Evolutionary conservation across 2,113 vertebrate species (phyloP), one percentile per base, ranked within the genome.

Genomic region (Pomatorhinus ruficollis): DNA sequence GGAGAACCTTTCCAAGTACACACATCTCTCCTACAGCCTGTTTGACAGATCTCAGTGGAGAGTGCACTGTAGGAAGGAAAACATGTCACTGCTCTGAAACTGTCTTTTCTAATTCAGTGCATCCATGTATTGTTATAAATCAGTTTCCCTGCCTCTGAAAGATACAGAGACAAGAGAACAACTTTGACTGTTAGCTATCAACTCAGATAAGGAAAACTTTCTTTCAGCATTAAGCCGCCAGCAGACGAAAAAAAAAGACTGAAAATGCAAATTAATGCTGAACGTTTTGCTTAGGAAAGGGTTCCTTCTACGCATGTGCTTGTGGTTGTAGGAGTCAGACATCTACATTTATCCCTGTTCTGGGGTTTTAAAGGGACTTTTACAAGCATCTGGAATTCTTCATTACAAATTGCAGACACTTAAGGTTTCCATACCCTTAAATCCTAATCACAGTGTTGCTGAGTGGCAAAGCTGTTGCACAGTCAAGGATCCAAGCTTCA

Each of bases 61-160:
- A 77, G 89, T 78, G 96, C 95, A 61, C 85, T 97, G 94, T n/a
- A 96, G 93, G 94, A 94, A 91, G 80, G 91, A 95, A 94, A 96
- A 95, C 96, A 96, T 97, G 97, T 96, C 97, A 95, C 90, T 98
- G 98, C 97, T 98, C 98, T 92, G 93, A 97, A 98, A 98, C 97
- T 98, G 98, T 98, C 98, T 97, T 98, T 98, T 98, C 97, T 98
- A 98, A 98, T 98, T 98, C 97, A 97, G 68, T 96, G 97, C 97
- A 94, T 94, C 92, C 97, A 92, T 97, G 97, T 96, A 98, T 97
- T 97, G 97, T 97, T 98, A 97, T 94, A 97, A 97, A 97, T 97
- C 97, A 96, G 92, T 96, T 97, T 97, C 89, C 80, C 85, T 87
- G 87, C 93, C 90, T 80, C 91, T 92, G 95, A 95, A 97, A 96